Evolutionary conservation across 2,888 invertebrate genomes (phyloP).

Genomic region (Athrips mouffetella): DNA sequence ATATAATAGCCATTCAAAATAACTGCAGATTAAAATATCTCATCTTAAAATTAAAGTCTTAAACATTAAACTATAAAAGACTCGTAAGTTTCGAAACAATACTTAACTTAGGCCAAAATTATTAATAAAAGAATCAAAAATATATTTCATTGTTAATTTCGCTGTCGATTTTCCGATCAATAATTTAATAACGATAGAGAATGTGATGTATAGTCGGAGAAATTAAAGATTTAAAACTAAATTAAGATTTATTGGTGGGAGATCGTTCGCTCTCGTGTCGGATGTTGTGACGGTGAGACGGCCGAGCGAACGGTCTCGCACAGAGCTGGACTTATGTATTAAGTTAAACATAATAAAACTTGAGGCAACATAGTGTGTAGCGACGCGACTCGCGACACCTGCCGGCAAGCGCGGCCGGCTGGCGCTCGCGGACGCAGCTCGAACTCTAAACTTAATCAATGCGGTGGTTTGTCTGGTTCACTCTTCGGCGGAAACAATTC

Average conservation of each 20-base stretch:
- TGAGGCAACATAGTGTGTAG: conserved; percentile 59
- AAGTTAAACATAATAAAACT: conserved; percentile 44
- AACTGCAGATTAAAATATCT: conserved; percentile 78
- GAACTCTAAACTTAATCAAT: conserved; percentile 71
- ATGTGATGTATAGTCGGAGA: conserved; percentile 52
- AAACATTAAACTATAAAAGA: conserved; percentile 73
- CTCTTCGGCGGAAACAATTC: conserved; percentile 72
- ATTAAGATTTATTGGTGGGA: conserved; percentile 41
- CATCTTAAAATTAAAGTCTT: conserved; percentile 76
- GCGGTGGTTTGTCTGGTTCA: conserved; percentile 76
- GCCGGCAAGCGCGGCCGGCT: conserved; percentile 29
- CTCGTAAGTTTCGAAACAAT: conserved; percentile 59
- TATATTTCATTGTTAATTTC: conserved; percentile 63
- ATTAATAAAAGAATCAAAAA: conserved; percentile 48
- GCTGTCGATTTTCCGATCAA: conserved; percentile 51
- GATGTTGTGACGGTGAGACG: conserved; percentile 17
- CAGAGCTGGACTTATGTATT: conserved; percentile 43
- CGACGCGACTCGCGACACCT: conserved; percentile 36
- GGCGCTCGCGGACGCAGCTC: conserved; percentile 24
- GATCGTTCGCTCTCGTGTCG: conserved; percentile 38
- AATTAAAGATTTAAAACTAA: conserved; percentile 43
- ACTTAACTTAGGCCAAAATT: conserved; percentile 70
- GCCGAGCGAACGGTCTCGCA: conserved; percentile 50
- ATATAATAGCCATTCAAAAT: conserved; percentile 78
- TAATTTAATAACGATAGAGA: conserved; percentile 40